These are phyloP conservation scores for Drosophila koepferae DNA, from an alignment of 2,888 invertebrate genomes.

Conservation along the genomic window DNA sequence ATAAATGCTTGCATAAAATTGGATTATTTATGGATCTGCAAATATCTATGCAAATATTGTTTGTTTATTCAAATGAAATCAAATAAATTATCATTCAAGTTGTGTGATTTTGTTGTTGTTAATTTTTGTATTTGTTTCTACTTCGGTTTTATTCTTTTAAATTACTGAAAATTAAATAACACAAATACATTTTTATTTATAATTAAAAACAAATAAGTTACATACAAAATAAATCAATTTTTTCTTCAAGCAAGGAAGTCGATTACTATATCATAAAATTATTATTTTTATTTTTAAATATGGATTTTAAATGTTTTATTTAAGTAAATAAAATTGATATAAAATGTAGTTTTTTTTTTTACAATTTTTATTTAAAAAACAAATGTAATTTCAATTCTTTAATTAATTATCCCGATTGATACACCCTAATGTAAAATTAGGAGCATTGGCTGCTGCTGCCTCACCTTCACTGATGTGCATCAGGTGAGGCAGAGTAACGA, in stretches of 20 bases:
- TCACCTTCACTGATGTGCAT: conserved; percentile 51
- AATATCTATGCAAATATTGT: neutral
- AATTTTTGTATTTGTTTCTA: too few species aligned
- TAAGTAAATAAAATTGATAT: neutral
- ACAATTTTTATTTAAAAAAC: too few species aligned
- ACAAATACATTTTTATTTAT: neutral
- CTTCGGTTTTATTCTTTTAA: neutral
- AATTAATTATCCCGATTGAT: neutral
- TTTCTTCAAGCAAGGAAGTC: too few species aligned
- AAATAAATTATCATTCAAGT: neutral
- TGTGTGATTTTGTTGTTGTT: neutral
- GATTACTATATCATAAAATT: too few species aligned
- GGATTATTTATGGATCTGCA: conserved; percentile 17
- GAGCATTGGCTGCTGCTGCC: conserved; percentile 1
- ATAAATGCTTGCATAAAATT: neutral
- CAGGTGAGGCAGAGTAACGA: conserved; percentile 29
- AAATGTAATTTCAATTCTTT: neutral
- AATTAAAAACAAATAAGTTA: neutral
- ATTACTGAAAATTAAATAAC: neutral
- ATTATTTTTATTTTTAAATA: neutral
- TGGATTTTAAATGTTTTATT: neutral
- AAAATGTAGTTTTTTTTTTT: neutral
- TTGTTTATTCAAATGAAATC: neutral
- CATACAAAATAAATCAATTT: too few species aligned
- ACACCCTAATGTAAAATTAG: conserved; percentile 24